phyloP scores from a whole-genome alignment of 2,113 vertebrate species.

The Corvus moneduloides region DNA sequence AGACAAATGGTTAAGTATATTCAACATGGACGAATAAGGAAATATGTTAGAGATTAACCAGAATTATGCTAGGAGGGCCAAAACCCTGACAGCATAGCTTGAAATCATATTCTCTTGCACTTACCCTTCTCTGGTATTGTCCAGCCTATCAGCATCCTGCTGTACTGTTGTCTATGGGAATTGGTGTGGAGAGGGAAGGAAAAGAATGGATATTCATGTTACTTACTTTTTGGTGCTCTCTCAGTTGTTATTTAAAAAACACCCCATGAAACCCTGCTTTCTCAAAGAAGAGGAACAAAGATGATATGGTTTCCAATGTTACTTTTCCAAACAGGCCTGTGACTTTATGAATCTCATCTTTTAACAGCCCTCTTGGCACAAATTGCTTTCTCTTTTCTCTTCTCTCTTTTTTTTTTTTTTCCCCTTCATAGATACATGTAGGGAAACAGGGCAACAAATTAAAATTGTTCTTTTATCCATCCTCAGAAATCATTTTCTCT shows the following conservation, averaged over 20 bases:
- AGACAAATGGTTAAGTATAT: background rate
- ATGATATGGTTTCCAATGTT: background rate
- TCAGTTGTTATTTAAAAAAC: background rate
- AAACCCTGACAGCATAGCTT: background rate
- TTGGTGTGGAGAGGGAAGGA: background rate
- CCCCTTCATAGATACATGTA: background rate
- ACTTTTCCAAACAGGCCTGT: background rate
- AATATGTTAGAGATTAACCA: background rate
- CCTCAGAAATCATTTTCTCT: background rate
- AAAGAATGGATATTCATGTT: background rate
- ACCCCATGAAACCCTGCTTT: background rate
- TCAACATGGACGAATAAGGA: background rate
- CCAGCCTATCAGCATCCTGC: background rate
- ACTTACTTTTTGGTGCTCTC: background rate
- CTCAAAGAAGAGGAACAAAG: background rate
- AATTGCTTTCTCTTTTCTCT: background rate
- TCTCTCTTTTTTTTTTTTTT: background rate
- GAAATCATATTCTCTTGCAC: background rate
- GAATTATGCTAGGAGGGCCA: background rate
- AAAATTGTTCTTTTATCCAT: background rate
- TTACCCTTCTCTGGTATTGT: background rate
- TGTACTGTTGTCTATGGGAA: background rate
- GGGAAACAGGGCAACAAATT: background rate
- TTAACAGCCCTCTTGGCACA: rapidly evolving
- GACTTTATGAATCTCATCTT: background rate